These are phyloP conservation scores for Scalopus aquaticus DNA, from an alignment of 2,113 vertebrate species.

Conservation along the genomic window DNA sequence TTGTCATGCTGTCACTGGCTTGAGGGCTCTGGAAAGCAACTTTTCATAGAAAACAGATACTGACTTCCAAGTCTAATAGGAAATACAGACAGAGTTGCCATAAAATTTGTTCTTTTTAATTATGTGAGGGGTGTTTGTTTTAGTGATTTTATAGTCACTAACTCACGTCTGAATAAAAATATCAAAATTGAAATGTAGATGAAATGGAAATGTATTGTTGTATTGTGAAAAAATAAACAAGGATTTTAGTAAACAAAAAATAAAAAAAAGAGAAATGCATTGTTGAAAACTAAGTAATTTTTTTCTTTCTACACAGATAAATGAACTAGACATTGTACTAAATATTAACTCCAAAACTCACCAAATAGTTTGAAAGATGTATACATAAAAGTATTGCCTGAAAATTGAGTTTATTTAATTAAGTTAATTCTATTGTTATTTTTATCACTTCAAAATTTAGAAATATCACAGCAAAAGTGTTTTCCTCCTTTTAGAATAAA, in stretches of 20 bases:
- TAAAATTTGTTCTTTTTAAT: background rate
- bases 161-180: background rate
- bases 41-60: background rate
- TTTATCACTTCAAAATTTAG: background rate
- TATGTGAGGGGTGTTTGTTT: background rate
- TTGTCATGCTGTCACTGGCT: conserved; percentile 81
- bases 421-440: no score
- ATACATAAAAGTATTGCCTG: background rate
- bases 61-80: background rate
- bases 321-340: background rate
- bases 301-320: no score
- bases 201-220: background rate
- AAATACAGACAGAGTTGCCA: background rate
- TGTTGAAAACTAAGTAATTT: no score
- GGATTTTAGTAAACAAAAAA: no score
- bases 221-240: background rate
- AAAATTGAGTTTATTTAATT: background rate
- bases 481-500: background rate
- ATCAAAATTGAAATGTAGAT: background rate
- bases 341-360: background rate
- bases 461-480: background rate
- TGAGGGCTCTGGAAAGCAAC: conserved; percentile 63
- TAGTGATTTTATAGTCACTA: background rate
- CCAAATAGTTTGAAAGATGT: background rate
- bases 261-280: no score